Conservation (phyloP, 1,140 invertebrate genomes). For the Hyposmocoma kahamanoa region DNA sequence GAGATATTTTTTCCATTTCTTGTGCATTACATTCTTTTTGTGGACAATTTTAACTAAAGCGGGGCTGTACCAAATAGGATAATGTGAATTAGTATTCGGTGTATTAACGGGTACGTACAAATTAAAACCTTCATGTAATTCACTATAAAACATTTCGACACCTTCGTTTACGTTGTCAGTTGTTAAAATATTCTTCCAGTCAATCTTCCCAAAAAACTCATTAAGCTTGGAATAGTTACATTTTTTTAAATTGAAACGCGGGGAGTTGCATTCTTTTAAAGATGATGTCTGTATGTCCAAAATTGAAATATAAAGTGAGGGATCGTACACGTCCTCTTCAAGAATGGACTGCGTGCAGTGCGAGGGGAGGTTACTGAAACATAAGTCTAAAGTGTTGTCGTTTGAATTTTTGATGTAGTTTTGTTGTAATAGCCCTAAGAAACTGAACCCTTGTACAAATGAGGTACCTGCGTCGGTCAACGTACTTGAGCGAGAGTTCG, state of each 20-base stretch:
- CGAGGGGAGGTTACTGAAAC: not conserved
- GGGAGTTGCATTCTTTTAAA: not conserved
- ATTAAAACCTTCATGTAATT: not conserved
- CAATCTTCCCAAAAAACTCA: not conserved
- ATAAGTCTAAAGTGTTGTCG: not conserved
- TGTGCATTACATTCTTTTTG: not conserved
- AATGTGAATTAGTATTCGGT: not conserved
- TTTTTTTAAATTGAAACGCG: not conserved
- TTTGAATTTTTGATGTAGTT: not conserved
- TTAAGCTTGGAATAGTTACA: not conserved
- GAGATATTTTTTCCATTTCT: not conserved
- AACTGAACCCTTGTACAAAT: no score
- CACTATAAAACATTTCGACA: not conserved
- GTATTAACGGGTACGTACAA: not conserved
- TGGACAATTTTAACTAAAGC: constrained; percentile 1
- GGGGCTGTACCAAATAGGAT: constrained; percentile 1
- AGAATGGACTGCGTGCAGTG: no score
- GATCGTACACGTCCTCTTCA: no score
- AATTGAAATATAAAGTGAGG: not conserved
- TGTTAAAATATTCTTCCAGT: not conserved
- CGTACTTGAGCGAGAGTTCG: no score
- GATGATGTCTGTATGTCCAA: not conserved
- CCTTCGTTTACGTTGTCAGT: not conserved
- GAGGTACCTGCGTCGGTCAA: no score
- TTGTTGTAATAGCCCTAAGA: not conserved